Conservation (phyloP, 2,113 vertebrate species). For the Lamprologus ornatipinnis region DNA sequence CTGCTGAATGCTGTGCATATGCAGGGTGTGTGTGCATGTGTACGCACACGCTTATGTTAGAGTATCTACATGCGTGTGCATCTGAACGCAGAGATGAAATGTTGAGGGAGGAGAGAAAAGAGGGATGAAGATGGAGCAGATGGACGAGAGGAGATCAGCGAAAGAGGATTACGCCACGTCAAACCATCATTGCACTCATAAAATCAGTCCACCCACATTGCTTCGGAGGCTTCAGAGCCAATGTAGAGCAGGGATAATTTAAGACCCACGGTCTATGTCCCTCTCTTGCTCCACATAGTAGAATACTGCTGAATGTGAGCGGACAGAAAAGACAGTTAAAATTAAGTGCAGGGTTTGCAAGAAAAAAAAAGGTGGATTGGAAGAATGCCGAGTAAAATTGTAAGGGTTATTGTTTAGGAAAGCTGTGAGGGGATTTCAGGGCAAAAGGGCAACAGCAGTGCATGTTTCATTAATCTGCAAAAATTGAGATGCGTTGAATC, state of each 20-base stretch:
- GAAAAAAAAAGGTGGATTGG: conserved; percentile 10
- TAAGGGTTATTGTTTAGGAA: conserved; percentile 20
- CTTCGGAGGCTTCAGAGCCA: conserved; percentile 21
- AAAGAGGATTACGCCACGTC: conserved; percentile 76
- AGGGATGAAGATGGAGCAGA: conserved; percentile 63
- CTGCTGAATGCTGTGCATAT: conserved; percentile 13
- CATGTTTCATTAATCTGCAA: not conserved
- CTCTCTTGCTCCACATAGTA: conserved; percentile 33
- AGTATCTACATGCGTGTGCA: not conserved
- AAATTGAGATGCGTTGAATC: not conserved
- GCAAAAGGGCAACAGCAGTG: not conserved
- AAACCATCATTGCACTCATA: conserved; percentile 68
- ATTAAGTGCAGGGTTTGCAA: conserved; percentile 38
- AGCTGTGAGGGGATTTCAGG: conserved; percentile 10
- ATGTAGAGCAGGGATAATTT: conserved; percentile 59
- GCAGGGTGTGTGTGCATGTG: not conserved
- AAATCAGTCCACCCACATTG: conserved; percentile 64
- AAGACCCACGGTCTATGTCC: conserved; percentile 44
- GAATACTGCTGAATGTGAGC: conserved; percentile 14
- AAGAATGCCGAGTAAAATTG: conserved; percentile 15
- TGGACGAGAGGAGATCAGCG: conserved; percentile 66
- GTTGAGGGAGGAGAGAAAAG: conserved; percentile 11
- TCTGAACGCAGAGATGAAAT: not conserved
- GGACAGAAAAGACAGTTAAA: conserved; percentile 36
- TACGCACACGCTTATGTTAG: not conserved